Evolutionary conservation across 2,113 vertebrate genomes (phyloP).

Genomic region (Oxyura jamaicensis): DNA sequence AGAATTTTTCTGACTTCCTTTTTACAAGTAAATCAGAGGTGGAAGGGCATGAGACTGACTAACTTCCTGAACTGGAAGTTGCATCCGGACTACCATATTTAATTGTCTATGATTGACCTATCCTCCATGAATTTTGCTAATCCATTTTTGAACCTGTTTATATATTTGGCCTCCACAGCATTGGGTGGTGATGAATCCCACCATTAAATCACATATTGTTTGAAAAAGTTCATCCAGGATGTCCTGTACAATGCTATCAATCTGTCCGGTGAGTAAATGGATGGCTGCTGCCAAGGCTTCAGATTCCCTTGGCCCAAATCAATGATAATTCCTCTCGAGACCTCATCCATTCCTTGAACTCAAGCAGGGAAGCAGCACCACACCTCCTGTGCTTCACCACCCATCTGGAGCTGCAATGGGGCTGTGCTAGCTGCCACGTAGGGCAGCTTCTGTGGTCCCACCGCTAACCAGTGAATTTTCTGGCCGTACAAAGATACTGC

Average conservation of each 20-base stretch:
- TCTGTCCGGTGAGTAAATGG: neutral
- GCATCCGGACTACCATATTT: slow-evolving; percentile 46
- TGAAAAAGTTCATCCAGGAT: slow-evolving; percentile 35
- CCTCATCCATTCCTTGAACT: neutral
- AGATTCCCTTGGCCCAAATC: neutral
- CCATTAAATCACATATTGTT: neutral
- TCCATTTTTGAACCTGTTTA: neutral
- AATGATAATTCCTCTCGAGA: neutral
- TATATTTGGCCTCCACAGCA: neutral
- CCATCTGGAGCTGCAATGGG: neutral
- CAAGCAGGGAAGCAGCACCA: neutral
- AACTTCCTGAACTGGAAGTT: slow-evolving; percentile 45
- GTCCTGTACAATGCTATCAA: slow-evolving; percentile 23
- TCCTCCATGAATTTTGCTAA: neutral
- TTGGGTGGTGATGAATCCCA: neutral
- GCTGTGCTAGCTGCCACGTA: neutral
- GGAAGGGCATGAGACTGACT: slow-evolving; percentile 17
- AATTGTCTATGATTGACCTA: slow-evolving; percentile 34
- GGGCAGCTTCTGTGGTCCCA: neutral
- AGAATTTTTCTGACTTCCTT: slow-evolving; percentile 34
- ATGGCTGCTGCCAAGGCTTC: neutral
- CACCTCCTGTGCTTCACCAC: neutral
- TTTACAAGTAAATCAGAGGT: slow-evolving; percentile 29
- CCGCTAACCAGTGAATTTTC: neutral
- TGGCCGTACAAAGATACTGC: accelerated